A percentile compares a stretch with the other conserved stretches of the same genome.
Evolutionary conservation across 2,113 vertebrate genomes (phyloP).

Genomic region (Laticauda colubrina): DNA sequence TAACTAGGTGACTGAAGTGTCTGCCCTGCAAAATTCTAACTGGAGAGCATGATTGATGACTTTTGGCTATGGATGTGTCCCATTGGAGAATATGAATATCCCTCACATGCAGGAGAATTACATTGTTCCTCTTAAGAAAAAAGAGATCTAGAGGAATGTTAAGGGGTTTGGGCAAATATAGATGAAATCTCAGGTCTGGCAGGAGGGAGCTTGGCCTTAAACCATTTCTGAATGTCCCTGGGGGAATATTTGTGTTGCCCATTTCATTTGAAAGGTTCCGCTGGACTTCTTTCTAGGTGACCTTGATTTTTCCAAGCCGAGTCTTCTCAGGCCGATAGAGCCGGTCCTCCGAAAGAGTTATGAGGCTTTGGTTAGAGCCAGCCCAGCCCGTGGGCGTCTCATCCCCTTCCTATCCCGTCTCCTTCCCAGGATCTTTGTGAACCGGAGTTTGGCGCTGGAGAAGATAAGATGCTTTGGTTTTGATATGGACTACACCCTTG

Average conservation of each 20-base stretch:
- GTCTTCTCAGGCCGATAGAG: no score
- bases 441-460: conserved; percentile 77
- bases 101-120: neutral
- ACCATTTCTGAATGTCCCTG: neutral
- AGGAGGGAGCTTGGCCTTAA: neutral
- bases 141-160: neutral
- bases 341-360: neutral
- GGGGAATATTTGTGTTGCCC: neutral
- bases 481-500: conserved; percentile 86
- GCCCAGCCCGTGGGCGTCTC: no score
- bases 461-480: conserved; percentile 86
- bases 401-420: neutral
- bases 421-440: conserved; percentile 79
- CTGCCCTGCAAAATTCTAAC: no score
- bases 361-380: neutral
- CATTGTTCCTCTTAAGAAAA: neutral
- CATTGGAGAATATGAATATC: no score
- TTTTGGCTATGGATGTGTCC: no score
- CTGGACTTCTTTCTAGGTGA: no score
- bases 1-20: no score
- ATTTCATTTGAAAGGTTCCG: neutral
- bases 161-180: neutral
- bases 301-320: neutral
- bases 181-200: neutral
- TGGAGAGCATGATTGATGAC: no score